Conservation (phyloP, 2,113 vertebrate genomes). For the Tylochromis polylepis region DNA sequence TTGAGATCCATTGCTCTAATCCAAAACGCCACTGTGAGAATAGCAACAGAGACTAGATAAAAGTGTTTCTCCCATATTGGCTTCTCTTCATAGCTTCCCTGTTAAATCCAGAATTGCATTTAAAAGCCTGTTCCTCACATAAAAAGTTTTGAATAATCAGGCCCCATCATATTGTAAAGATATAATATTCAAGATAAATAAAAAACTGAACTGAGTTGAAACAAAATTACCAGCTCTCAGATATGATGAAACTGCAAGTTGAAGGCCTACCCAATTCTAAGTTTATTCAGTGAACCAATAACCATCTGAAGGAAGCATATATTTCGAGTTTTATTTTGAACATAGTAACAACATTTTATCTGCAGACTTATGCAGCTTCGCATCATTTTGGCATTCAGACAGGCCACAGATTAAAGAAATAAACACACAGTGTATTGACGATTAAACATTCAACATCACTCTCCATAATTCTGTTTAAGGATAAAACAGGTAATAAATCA, state of each 20-base stretch:
- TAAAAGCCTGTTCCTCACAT: background rate
- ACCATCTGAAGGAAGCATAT: background rate
- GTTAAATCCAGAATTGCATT: background rate
- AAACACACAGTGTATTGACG: background rate
- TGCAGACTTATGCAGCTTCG: background rate
- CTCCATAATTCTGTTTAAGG: background rate
- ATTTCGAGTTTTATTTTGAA: background rate
- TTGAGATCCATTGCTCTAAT: too few species aligned
- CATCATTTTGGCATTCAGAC: background rate
- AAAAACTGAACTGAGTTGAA: background rate
- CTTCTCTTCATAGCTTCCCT: background rate
- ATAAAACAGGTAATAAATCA: background rate
- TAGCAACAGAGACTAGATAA: background rate
- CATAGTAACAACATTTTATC: background rate
- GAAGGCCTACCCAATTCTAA: background rate
- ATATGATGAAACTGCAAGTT: background rate
- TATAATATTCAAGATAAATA: background rate
- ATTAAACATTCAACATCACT: background rate
- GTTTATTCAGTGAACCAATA: background rate
- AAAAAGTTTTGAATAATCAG: background rate
- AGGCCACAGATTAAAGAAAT: background rate
- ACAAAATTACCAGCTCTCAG: background rate
- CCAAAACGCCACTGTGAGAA: background rate
- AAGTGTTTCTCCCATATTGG: background rate
- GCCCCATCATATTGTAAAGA: background rate